phyloP scores from a whole-genome alignment of 1,140 invertebrate species.

The Scaptomyza pallida region DNA sequence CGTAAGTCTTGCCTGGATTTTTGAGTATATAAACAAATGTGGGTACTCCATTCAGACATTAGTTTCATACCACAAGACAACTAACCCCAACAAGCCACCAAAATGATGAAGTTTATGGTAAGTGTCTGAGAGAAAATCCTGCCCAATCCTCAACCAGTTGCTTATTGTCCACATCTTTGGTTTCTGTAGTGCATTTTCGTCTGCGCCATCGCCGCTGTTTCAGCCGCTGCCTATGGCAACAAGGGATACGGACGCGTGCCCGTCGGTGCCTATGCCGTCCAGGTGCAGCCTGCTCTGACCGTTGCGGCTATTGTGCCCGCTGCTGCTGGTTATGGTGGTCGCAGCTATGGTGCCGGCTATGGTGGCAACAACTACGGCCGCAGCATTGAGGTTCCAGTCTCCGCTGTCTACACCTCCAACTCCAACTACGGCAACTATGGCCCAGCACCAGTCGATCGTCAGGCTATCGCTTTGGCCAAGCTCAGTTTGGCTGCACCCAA shows the following conservation, averaged over 20 bases:
- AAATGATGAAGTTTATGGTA: constrained; percentile 77
- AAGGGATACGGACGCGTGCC: constrained; percentile 39
- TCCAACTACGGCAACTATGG: constrained; percentile 53
- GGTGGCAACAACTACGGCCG: constrained; percentile 24
- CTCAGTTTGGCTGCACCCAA: constrained; percentile 57
- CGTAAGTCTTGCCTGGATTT: constrained; percentile 73
- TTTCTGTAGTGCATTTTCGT: constrained; percentile 58
- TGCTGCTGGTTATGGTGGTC: constrained; percentile 46
- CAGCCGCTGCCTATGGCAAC: constrained; percentile 48
- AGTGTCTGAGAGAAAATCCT: constrained; percentile 35
- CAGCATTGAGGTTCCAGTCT: constrained; percentile 37
- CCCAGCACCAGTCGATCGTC: constrained; percentile 57
- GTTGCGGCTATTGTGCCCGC: constrained; percentile 63
- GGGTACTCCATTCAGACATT: constrained; percentile 54
- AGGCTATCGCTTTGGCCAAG: constrained; percentile 62
- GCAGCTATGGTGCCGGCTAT: constrained; percentile 33
- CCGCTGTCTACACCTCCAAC: constrained; percentile 35
- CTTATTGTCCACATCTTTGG: constrained; percentile 3
- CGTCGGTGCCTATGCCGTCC: constrained; percentile 62
- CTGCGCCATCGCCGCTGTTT: constrained; percentile 64
- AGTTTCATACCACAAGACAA: constrained; percentile 65
- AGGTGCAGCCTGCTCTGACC: constrained; percentile 70
- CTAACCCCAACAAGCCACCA: constrained; percentile 45
- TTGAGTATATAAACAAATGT: constrained; percentile 70
- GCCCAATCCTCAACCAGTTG: not conserved